Percentiles rank a stretch among this genome's conserved stretches.
Evolutionary conservation across 2,113 vertebrate species (phyloP).

Genomic region (Tenebrosternarchus preto): DNA sequence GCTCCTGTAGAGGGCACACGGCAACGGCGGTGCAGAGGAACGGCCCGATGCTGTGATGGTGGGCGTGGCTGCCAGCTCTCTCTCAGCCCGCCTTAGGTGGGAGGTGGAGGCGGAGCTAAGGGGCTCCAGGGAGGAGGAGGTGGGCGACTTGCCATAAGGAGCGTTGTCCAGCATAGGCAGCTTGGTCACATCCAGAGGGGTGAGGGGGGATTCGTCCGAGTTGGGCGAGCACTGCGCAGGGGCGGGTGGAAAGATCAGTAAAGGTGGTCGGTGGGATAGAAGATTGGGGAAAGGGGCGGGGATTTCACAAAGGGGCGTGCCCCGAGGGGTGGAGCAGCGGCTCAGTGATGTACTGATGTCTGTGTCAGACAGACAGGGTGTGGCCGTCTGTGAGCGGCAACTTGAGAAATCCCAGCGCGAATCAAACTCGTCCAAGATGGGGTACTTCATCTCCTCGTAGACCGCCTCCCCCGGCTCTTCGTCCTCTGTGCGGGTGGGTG

Average conservation of each 20-base stretch:
- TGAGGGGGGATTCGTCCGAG: slow-evolving; percentile 96
- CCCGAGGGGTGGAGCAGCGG: slow-evolving; percentile 83
- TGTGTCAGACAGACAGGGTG: slow-evolving; percentile 89
- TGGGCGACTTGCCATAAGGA: slow-evolving; percentile 89
- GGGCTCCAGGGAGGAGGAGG: slow-evolving; percentile 75
- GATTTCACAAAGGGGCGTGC: slow-evolving; percentile 89
- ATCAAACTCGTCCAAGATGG: slow-evolving; percentile 51
- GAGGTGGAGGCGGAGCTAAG: slow-evolving; percentile 67
- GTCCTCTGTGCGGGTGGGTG: slow-evolving; percentile 62
- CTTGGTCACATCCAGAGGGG: slow-evolving; percentile 91
- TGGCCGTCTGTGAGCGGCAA: slow-evolving; percentile 90
- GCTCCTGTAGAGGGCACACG: slow-evolving; percentile 89
- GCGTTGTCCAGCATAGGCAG: slow-evolving; percentile 90
- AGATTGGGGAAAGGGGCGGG: slow-evolving; percentile 96
- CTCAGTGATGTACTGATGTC: slow-evolving; percentile 76
- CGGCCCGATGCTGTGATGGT: slow-evolving; percentile 84
- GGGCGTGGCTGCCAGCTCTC: slow-evolving; percentile 83
- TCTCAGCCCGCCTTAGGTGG: slow-evolving; percentile 79
- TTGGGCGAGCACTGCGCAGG: slow-evolving; percentile 96
- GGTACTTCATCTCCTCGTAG: slow-evolving; percentile 97
- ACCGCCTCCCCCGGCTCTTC: slow-evolving; percentile 94
- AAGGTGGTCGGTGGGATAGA: slow-evolving; percentile 91
- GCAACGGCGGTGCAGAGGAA: slow-evolving; percentile 88
- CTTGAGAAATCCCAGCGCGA: slow-evolving; percentile 79
- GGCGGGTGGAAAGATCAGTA: slow-evolving; percentile 94